These are phyloP conservation scores for Drosophila monieri DNA, from an alignment of 2,888 invertebrate genomes.

Conservation along the genomic window DNA sequence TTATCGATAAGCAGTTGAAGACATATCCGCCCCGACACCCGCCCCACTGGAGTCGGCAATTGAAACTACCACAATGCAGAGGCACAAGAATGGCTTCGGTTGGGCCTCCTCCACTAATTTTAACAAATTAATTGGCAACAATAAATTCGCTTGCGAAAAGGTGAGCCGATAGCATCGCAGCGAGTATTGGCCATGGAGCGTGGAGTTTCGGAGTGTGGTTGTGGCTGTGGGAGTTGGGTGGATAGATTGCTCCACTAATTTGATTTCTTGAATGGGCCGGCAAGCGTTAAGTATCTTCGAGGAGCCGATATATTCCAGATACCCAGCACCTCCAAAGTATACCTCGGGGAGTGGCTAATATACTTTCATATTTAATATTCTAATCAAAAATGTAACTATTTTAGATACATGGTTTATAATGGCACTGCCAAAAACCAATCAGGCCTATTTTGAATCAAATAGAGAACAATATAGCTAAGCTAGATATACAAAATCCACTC, in stretches of 20 bases:
- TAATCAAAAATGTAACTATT: too few relatives aligned
- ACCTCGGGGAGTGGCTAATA: neutral
- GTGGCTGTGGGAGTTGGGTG: constrained; percentile 29
- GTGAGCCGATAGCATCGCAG: constrained; percentile 70
- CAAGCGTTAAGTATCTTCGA: constrained; percentile 61
- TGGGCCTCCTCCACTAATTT: constrained; percentile 74
- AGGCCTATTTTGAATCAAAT: neutral
- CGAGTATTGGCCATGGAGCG: constrained; percentile 1
- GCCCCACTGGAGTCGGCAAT: constrained; percentile 48
- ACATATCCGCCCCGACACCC: constrained; percentile 1
- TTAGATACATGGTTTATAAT: neutral
- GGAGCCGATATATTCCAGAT: constrained; percentile 55
- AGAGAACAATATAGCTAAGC: neutral
- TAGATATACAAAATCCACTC: neutral
- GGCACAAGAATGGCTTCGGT: constrained; percentile 39
- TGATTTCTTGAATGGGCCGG: constrained; percentile 72
- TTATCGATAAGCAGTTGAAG: constrained; percentile 78
- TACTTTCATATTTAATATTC: too few relatives aligned
- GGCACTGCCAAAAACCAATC: neutral
- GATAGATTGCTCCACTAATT: constrained; percentile 75
- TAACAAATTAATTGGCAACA: constrained; percentile 83
- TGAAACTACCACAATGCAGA: constrained; percentile 69
- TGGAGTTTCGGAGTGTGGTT: neutral
- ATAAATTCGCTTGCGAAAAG: constrained; percentile 79
- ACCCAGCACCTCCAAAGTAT: constrained; percentile 28